Evolutionary conservation across 2,797 vertebrate species (phyloP), one percentile per base, ranked within the genome.

Genomic region (Mormyrops boulengeri): DNA sequence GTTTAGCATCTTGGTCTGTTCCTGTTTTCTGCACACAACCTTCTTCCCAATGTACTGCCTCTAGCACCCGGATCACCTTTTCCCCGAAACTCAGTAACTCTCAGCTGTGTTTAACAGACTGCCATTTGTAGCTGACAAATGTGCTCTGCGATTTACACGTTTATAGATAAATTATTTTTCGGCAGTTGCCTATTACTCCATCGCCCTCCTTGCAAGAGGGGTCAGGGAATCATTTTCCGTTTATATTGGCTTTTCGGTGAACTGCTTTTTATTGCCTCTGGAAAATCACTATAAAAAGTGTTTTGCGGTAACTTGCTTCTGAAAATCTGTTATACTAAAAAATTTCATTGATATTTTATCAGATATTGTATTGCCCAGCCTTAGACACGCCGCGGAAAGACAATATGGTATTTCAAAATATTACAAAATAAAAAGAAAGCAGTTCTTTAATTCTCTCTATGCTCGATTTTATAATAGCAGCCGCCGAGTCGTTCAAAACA

Each of bases 401-500:
- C 84, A 85, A 50, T 30, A 85, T 52, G 84, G 49, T 47, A 22
- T 38, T 89, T 84, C 30, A 86, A 52, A 88, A 50, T 60, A 22
- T 22, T 44, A 66, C 44, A 7, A 8, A 52, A 53, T 53, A 26
- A 88, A 90, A 89, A 55, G 14, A 85, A 85, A 87, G 5, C 50
- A 30, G 53, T 17, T 41, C 12, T 60, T 55, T 87, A 57, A 38
- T 87, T 87, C 30, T 17, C 85, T 57, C 50, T 87, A 34, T 55
- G 53, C 84, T 47, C 8, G 53, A 30, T 87, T 87, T 87, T 57
- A 87, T 87, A 87, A 87, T 57, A 34, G 52, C 85, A 87, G 26
- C 53, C 53, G 14, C 85, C 26, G 22, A 87, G 89, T 90, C 91
- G 88, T 89, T 88, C 88, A 0, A 89, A 91, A 89, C 88, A 38